Evolutionary conservation across 2,888 invertebrate species (phyloP), one percentile per base, ranked within the genome.

Genomic region (Argyresthia goedartella): DNA sequence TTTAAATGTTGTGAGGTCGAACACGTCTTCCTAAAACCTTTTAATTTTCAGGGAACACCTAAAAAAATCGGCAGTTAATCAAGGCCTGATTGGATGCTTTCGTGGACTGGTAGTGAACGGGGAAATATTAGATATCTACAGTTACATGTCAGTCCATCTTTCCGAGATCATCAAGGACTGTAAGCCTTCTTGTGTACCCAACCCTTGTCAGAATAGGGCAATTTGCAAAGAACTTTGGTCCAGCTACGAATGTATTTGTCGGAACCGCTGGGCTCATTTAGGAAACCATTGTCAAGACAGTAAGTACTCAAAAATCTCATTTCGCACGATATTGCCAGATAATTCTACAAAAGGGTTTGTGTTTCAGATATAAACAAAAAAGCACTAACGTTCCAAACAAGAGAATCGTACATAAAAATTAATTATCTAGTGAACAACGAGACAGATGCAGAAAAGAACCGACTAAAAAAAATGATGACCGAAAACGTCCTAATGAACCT

Each of bases 151-250:
- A 43, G 95, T 95, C 35, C 95, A 96, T 80, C 80, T 96, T 52
- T 95, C 94, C 49, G 96, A 96, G 76, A 96, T 97, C 56, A 95
- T 95, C 55, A 94, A 94, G 71, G 96, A 96, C 70, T 98, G 98
- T 71, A 95, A 95, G 69, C 96, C 97, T 0, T 96, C 96, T 0
- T 98, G 98, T 76, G 95, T 95, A 58, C 96, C 96, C 0, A 96
- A 96, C 70, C 97, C 97, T 8, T 98, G 97, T 71, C 92, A 93
- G 73, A 97, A 98, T 72, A 95, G 93, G 47, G 97, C 96, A 0
- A 91, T 91, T 57, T 98, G 95, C 71, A 95, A 95, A 64, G 96
- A 97, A 71, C 84, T 94, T 0, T 97, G 97, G 97, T 96, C 95
- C 56, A 93, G 93, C 35, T 97, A 96, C 63, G 93, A 94, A 66